phyloP scores from a whole-genome alignment of 2,113 vertebrate species.

The Erinaceus europaeus region DNA sequence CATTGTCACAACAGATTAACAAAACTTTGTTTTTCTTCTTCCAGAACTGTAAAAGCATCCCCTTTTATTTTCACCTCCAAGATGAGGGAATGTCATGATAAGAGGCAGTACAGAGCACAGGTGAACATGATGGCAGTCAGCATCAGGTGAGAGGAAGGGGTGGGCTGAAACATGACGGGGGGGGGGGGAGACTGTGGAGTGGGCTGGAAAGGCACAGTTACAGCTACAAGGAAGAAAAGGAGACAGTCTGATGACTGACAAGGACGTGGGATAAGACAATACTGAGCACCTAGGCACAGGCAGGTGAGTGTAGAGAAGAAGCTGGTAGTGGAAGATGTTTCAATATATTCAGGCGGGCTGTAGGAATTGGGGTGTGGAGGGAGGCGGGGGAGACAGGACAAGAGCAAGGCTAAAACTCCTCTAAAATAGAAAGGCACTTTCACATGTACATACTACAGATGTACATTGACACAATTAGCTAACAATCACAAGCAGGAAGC shows the following conservation, averaged over 20 bases:
- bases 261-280: background rate
- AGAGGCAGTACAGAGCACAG: constrained; percentile 79
- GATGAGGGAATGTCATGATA: constrained; percentile 78
- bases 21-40: constrained; percentile 80
- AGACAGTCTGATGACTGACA: background rate
- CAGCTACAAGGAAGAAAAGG: background rate
- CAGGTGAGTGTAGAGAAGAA: background rate
- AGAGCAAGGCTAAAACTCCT: constrained; percentile 90
- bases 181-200: accelerated
- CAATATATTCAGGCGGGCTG: background rate
- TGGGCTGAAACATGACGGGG: too few relatives aligned
- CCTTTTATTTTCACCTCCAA: constrained; percentile 76
- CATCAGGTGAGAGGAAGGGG: background rate
- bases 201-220: constrained; percentile 51
- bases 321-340: background rate
- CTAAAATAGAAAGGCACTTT: constrained; percentile 99
- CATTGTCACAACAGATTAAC: constrained; percentile 94
- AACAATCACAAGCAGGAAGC: constrained; percentile 87
- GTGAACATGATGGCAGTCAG: constrained; percentile 14
- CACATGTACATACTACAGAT: constrained; percentile 95
- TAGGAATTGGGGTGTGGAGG: background rate
- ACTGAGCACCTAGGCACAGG: constrained; percentile 3
- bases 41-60: constrained; percentile 82
- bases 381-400: constrained; percentile 70
- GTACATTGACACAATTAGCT: constrained; percentile 90